Percentiles rank a stretch among this genome's conserved stretches.
Conservation (phyloP, 2,888 invertebrate species). For the Eupithecia insigniata region DNA sequence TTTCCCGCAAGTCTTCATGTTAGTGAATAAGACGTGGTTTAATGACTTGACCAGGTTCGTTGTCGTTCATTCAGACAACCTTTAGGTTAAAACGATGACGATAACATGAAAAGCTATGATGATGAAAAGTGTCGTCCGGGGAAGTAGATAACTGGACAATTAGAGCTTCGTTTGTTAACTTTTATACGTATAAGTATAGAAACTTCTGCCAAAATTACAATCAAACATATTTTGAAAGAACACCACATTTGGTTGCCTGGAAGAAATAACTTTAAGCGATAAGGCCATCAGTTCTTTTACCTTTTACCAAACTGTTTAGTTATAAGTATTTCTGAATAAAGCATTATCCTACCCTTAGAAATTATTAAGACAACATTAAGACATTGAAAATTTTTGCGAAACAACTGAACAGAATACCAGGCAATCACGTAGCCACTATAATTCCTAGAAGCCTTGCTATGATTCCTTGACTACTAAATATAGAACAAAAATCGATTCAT, state of each 20-base stretch:
- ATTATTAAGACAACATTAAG: not conserved
- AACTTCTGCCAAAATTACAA: no score
- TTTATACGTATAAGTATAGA: not conserved
- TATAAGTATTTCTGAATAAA: no score
- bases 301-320: no score
- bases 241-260: no score
- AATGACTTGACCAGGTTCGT: not conserved
- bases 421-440: not conserved
- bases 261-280: no score
- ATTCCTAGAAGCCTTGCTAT: conserved; percentile 7
- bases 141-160: not conserved
- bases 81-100: no score
- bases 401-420: not conserved
- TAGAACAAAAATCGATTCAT: conserved; percentile 12
- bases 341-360: not conserved
- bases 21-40: not conserved
- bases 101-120: no score
- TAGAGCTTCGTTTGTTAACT: not conserved
- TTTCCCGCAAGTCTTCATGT: not conserved
- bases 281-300: no score
- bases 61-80: not conserved
- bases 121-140: not conserved
- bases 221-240: no score
- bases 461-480: conserved; percentile 1
- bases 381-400: not conserved